Conservation (phyloP, 2,888 invertebrate species). For the Ectropis crepuscularia region DNA sequence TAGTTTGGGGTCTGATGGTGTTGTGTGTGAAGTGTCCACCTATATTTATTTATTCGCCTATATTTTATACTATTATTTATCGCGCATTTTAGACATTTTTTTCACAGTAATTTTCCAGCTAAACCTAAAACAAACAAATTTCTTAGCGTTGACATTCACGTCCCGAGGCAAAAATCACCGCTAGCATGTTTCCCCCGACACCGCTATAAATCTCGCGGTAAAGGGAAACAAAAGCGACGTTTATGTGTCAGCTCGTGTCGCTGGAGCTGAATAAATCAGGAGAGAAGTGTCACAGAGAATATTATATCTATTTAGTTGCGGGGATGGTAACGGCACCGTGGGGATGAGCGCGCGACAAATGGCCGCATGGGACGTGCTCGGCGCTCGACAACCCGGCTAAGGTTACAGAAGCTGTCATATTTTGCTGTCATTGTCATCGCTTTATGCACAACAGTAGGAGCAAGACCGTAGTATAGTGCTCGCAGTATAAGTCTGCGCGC, state of each 20-base stretch:
- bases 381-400: slow-evolving; percentile 42
- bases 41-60: too few relatives aligned
- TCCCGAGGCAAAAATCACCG: slow-evolving; percentile 29
- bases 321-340: slow-evolving; percentile 60
- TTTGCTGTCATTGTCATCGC: slow-evolving; percentile 11
- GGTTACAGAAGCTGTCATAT: slow-evolving; percentile 34
- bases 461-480: too few relatives aligned
- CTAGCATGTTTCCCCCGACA: slow-evolving; percentile 41
- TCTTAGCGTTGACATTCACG: slow-evolving; percentile 17
- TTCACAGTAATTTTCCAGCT: not conserved
- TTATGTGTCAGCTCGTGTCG: slow-evolving; percentile 79
- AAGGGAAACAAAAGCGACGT: slow-evolving; percentile 82
- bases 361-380: slow-evolving; percentile 64
- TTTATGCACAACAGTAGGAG: too few relatives aligned
- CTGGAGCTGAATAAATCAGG: slow-evolving; percentile 74
- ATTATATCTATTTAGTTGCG: slow-evolving; percentile 36
- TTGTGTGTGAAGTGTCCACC: too few relatives aligned
- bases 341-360: slow-evolving; percentile 73
- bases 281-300: slow-evolving; percentile 53
- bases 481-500: too few relatives aligned
- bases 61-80: too few relatives aligned
- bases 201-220: slow-evolving; percentile 66
- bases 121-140: not conserved
- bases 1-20: too few relatives aligned
- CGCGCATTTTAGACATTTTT: not conserved